Conservation (phyloP, 1,140 invertebrate species). For the Marisa cornuarietis region DNA sequence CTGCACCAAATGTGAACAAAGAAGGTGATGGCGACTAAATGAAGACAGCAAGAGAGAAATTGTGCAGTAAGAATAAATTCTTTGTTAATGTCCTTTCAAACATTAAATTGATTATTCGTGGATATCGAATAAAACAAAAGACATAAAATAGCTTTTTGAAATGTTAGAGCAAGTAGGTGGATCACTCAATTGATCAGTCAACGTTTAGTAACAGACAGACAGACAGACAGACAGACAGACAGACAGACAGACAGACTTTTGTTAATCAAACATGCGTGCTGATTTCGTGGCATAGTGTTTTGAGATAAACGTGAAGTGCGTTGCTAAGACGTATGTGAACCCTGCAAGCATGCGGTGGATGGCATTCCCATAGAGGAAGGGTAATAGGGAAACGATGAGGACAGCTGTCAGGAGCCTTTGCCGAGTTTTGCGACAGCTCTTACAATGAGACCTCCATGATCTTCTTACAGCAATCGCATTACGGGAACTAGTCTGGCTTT, state of each 20-base stretch:
- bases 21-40: neutral
- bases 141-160: too few species aligned
- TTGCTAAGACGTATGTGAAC: neutral
- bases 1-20: too few species aligned
- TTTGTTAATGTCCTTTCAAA: neutral
- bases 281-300: neutral
- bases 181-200: neutral
- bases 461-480: neutral
- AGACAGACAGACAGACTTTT: neutral
- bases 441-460: neutral
- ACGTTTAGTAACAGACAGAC: neutral
- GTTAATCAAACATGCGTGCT: neutral
- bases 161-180: neutral
- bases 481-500: neutral
- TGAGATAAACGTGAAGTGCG: neutral
- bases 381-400: neutral
- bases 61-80: neutral
- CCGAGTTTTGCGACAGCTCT: neutral
- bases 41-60: neutral
- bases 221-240: slow-evolving; percentile 8
- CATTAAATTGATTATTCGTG: too few species aligned
- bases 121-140: neutral
- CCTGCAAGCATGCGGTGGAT: neutral
- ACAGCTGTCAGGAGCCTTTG: neutral
- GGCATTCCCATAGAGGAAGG: neutral